Conservation (phyloP, 2,888 invertebrate species). For the Tipula lateralis region DNA sequence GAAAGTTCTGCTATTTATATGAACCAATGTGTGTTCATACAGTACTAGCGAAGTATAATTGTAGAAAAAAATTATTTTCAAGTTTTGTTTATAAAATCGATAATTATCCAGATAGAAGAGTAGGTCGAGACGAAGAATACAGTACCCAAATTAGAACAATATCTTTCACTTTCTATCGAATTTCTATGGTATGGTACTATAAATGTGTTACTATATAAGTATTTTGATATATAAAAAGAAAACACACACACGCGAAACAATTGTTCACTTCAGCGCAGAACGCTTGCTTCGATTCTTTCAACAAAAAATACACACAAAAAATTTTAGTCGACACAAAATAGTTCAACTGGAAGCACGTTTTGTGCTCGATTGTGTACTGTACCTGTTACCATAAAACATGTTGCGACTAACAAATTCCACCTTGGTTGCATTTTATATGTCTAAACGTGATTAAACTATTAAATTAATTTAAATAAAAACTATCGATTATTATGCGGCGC, state of each 20-base stretch:
- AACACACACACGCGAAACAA: neutral
- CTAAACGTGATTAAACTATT: neutral
- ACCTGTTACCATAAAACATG: neutral
- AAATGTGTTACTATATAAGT: neutral
- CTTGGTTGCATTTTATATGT: neutral
- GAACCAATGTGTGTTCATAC: neutral
- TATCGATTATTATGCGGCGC: neutral
- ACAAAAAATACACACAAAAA: neutral
- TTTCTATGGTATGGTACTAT: neutral
- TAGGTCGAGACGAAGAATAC: neutral
- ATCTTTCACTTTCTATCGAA: neutral
- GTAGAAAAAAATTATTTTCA: neutral
- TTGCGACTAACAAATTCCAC: neutral
- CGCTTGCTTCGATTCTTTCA: neutral
- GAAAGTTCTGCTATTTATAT: neutral
- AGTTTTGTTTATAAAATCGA: slow-evolving; percentile 13
- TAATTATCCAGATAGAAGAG: neutral
- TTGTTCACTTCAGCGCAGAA: slow-evolving; percentile 12
- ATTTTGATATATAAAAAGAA: neutral
- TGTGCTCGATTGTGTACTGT: neutral
- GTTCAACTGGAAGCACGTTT: neutral
- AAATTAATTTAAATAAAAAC: neutral
- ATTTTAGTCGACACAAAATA: neutral
- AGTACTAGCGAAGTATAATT: neutral
- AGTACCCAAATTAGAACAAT: neutral